These are phyloP conservation scores for Theocolax elegans DNA, from an alignment of 1,140 invertebrate genomes.

Conservation along the genomic window DNA sequence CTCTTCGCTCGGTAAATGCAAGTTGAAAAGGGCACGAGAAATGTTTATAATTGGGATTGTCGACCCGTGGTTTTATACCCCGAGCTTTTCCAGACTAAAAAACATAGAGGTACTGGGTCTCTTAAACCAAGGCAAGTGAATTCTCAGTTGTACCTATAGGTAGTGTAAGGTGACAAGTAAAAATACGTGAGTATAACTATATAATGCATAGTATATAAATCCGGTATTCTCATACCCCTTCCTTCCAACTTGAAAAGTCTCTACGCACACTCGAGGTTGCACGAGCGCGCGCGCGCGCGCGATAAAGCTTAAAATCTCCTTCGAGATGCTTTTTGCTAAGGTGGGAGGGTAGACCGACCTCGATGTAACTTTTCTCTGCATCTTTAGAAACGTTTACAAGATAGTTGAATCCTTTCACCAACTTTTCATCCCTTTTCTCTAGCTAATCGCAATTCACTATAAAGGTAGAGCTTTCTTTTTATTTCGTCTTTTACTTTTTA, in stretches of 20 bases:
- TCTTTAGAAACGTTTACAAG: conserved; percentile 21
- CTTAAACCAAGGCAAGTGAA: too few relatives aligned
- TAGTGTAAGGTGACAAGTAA: background rate
- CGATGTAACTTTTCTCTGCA: background rate
- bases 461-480: too few relatives aligned
- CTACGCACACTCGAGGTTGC: background rate
- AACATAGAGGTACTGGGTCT: too few relatives aligned
- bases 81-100: conserved; percentile 48
- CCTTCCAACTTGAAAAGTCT: background rate
- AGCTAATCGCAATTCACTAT: too few relatives aligned
- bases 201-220: background rate
- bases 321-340: conserved; percentile 1
- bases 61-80: conserved; percentile 49
- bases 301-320: conserved; percentile 13
- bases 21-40: conserved; percentile 56
- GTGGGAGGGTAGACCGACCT: background rate
- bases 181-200: conserved; percentile 1
- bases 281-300: background rate
- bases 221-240: too few relatives aligned
- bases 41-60: conserved; percentile 66
- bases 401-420: too few relatives aligned
- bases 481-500: too few relatives aligned
- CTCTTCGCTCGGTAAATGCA: conserved; percentile 51
- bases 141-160: too few relatives aligned
- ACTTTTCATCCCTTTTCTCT: too few relatives aligned